These are phyloP conservation scores for Cyclargus thomasi DNA, from an alignment of 1,140 invertebrate genomes.

Conservation along the genomic window DNA sequence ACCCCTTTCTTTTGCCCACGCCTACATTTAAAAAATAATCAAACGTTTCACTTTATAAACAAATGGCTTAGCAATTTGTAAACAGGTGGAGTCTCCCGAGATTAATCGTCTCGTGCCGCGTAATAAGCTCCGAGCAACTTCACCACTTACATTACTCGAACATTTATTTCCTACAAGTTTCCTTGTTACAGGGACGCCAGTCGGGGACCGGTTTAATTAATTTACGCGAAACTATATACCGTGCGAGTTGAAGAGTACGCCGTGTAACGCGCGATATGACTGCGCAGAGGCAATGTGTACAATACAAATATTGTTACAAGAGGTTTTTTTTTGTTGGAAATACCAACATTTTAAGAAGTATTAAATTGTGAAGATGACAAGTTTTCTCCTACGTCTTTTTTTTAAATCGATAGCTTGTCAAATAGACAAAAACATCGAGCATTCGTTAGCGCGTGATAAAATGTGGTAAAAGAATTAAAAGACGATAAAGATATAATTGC, in stretches of 20 bases:
- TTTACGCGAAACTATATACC: slow-evolving; percentile 38
- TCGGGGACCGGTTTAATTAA: slow-evolving; percentile 53
- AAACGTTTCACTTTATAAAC: slow-evolving; percentile 12
- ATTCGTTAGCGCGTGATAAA: not conserved
- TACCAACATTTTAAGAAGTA: too few relatives aligned
- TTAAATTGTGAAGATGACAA: too few relatives aligned
- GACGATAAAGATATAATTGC: not conserved
- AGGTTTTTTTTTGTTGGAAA: too few relatives aligned
- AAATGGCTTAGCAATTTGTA: slow-evolving; percentile 53
- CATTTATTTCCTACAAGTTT: slow-evolving; percentile 62
- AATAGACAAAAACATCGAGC: not conserved
- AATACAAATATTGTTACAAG: too few relatives aligned
- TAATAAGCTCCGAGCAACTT: slow-evolving; percentile 62
- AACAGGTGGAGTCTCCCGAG: slow-evolving; percentile 51
- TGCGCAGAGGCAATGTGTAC: too few relatives aligned
- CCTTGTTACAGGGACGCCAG: slow-evolving; percentile 40
- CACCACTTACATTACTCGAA: slow-evolving; percentile 62
- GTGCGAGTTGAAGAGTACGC: too few relatives aligned
- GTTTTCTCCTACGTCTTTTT: too few relatives aligned
- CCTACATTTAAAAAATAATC: too few relatives aligned
- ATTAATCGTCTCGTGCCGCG: slow-evolving; percentile 48
- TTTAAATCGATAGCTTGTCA: too few relatives aligned
- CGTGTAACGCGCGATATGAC: too few relatives aligned
- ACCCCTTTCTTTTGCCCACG: too few relatives aligned
- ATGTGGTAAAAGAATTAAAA: not conserved